A percentile compares a stretch with the other conserved stretches of the same genome.
phyloP scores from a whole-genome alignment of 1,140 invertebrate genomes.

The Reticulitermes speratus region DNA sequence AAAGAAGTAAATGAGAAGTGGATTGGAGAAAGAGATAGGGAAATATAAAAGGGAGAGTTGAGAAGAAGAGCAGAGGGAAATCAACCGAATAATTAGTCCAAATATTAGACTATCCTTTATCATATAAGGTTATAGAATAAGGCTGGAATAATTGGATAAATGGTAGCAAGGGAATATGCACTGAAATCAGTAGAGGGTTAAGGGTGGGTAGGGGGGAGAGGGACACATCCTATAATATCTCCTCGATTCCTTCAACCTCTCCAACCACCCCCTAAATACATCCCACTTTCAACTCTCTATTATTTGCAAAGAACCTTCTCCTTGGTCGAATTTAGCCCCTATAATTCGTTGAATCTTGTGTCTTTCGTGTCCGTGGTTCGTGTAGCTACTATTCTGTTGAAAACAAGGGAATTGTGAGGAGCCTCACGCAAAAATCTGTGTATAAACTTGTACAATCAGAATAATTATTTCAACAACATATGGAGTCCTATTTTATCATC shows the following conservation, averaged over 20 bases:
- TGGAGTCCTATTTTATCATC: no score
- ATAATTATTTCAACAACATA: neutral
- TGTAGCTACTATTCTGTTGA: neutral
- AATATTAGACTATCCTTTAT: constrained; percentile 35
- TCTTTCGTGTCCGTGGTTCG: neutral
- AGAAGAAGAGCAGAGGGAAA: constrained; percentile 29
- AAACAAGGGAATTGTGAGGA: neutral
- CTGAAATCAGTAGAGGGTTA: neutral
- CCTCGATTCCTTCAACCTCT: neutral
- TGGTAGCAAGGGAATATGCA: constrained; percentile 11
- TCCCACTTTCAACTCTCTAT: constrained; percentile 17
- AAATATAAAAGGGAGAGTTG: constrained; percentile 1
- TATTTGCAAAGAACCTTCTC: constrained; percentile 21
- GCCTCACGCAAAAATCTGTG: neutral
- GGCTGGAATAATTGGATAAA: constrained; percentile 35
- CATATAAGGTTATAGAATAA: constrained; percentile 35
- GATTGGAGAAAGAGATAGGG: neutral
- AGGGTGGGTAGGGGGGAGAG: neutral
- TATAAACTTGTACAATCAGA: neutral
- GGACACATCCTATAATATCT: neutral
- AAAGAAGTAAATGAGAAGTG: neutral
- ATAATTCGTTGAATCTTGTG: neutral
- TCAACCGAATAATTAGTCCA: constrained; percentile 35
- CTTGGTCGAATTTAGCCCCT: constrained; percentile 18
- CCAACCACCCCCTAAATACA: neutral